Evolutionary conservation across 2,797 vertebrate genomes (phyloP).

Genomic region (Sphaeramia orbicularis): DNA sequence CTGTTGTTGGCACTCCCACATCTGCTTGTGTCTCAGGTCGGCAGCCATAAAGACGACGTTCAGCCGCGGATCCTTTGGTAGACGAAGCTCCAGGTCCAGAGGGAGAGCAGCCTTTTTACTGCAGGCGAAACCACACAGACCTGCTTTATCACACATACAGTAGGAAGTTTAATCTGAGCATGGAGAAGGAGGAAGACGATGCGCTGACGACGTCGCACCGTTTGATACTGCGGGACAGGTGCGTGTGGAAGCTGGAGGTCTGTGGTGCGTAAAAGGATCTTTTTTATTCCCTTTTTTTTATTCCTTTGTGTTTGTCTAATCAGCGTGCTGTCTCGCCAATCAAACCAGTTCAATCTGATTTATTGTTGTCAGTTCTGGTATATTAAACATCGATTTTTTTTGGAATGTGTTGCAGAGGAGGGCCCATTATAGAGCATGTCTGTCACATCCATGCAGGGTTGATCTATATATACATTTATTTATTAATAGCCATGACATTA

Average conservation of each 20-base stretch:
- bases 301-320: neutral
- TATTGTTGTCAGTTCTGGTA: neutral
- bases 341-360: neutral
- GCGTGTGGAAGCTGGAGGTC: constrained; percentile 26
- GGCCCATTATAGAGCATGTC: constrained; percentile 22
- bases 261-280: constrained; percentile 24
- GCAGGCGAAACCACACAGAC: neutral
- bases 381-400: neutral
- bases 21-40: constrained; percentile 55
- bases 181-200: constrained; percentile 12
- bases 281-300: neutral
- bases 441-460: constrained; percentile 2
- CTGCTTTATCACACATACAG: constrained; percentile 14
- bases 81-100: constrained; percentile 13
- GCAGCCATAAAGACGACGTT: constrained; percentile 51
- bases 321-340: neutral
- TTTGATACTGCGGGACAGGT: constrained; percentile 52
- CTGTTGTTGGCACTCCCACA: constrained; percentile 72
- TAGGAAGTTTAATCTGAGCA: neutral
- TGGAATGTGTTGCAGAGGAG: constrained; percentile 17
- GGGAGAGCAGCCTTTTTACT: constrained; percentile 6
- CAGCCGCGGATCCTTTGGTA: constrained; percentile 15
- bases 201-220: constrained; percentile 12
- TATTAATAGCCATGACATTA: constrained; percentile 19
- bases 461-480: constrained; percentile 21